Evolutionary conservation across 2,113 vertebrate species (phyloP), one percentile per base, ranked within the genome.

Genomic region (Alces alces): DNA sequence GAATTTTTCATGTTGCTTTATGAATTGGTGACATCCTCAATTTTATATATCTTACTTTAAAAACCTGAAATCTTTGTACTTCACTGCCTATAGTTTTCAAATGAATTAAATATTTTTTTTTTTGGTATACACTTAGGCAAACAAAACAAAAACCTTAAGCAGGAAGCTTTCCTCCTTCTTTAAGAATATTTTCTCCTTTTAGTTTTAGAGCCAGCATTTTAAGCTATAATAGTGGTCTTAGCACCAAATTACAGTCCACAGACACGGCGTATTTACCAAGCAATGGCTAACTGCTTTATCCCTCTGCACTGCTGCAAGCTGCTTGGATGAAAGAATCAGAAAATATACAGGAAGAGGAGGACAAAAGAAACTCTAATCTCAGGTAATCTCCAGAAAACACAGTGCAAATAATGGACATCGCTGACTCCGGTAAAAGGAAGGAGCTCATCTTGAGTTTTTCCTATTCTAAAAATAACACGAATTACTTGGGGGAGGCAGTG

Each of bases 381-480:
- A 96, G 89, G 96, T 96, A 98, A 97, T 97, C 98, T 95, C 43
- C 84, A 94, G 84, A 97, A 97, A 97, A 97, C 86, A 91, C 89
- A 96, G 36, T 33, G 55, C 17, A 57, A 85, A 95, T 95, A 97
- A 96, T 88, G 93, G 88, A 82, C 66, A 83, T 73, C 16, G 84
- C 93, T 95, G 96, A 97, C 73, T 92, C 1, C 1, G 52, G 27
- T 70, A 27, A n/a, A 95, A 76, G 78, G 30, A 96, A 61, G 6
- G 21, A 52, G 39, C 78, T 92, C 97, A 91, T 95, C 91, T 92
- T 85, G 57, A 97, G 50, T 85, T 96, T 82, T 96, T 97, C 84
- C 87, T 95, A 58, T 23, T 83, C 97, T 93, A 98, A 98, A 98
- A 98, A 98, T 97, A 97, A 84, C 91, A 82, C 3, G 64, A 96